phyloP scores from a whole-genome alignment of 2,888 invertebrate genomes.

The Fabriciana adippe region DNA sequence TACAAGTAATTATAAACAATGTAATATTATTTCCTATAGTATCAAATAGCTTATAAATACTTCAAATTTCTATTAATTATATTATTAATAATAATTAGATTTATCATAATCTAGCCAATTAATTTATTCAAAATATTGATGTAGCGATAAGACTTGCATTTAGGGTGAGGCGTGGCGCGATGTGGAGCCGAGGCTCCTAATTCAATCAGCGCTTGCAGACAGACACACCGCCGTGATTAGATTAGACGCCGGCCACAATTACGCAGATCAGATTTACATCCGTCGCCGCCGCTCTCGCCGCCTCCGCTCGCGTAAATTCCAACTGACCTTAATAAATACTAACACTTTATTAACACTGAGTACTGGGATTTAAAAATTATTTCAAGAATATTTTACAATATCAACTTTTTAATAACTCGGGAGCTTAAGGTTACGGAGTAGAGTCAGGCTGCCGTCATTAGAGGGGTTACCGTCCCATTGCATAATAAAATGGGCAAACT shows the following conservation, averaged over 20 bases:
- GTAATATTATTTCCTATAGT: too few species aligned
- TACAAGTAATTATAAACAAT: too few species aligned
- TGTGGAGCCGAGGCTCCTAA: constrained; percentile 58
- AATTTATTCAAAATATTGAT: constrained; percentile 49
- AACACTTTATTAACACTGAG: constrained; percentile 24
- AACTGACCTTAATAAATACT: constrained; percentile 37
- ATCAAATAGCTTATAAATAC: not conserved
- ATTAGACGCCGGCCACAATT: constrained; percentile 80
- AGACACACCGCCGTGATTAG: constrained; percentile 73
- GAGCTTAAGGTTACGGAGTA: constrained; percentile 69
- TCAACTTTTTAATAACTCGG: constrained; percentile 72
- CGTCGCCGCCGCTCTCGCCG: constrained; percentile 45
- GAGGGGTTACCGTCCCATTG: constrained; percentile 80
- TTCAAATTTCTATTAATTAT: not conserved
- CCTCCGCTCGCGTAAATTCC: constrained; percentile 26
- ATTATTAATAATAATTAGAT: not conserved
- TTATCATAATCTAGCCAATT: constrained; percentile 8
- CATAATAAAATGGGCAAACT: constrained; percentile 82
- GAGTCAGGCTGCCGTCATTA: constrained; percentile 79
- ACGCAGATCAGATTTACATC: constrained; percentile 79
- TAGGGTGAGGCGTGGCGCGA: constrained; percentile 42
- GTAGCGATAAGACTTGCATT: constrained; percentile 43
- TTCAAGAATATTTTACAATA: constrained; percentile 60
- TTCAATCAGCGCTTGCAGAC: constrained; percentile 74
- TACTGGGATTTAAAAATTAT: constrained; percentile 46